Base-by-base conservation (phyloP, 2,797 vertebrate genomes). In the Malurus leucopterus region DNA sequence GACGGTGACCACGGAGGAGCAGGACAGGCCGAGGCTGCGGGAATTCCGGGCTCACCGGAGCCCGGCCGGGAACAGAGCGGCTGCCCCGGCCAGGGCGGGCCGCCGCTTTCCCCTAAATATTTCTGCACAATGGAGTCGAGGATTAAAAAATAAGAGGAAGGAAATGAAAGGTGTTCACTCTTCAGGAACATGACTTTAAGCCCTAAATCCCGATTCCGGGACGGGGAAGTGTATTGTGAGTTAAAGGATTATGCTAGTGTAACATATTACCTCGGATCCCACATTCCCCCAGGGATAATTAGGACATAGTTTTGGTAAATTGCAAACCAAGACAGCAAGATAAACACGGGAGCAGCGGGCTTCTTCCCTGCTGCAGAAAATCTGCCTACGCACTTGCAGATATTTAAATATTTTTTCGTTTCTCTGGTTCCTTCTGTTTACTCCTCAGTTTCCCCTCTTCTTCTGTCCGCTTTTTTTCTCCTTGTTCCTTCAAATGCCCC, bases 81-180 rank as follows among this genome's bases (percentile, higher is more conserved):
- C 36, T 34, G 43, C 55, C 15, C 24, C 9, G 15, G 44, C 43
- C 7, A 8, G 12, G 36, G 22, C 9, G 8, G 43, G 13, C 20
- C 7, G 9, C 47, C 4, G 23, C 59, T 57, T 69, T 24, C 23
- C 38, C 74, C 49, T 24, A 9, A 86, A 89, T 86, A 86, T 93
- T 89, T 84, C 70, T 72, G 36, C 64, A 94, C 90, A 94, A 91
- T 90, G 64, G 84, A 90, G 38, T 54, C 5, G 53, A 88, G 88
- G 90, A 93, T 94, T 94, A 89, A 89, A 94, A 94, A 75, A 89
- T 54, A 80, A 72, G 59, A 79, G 41, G 64, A 75, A 76, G 90
- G 86, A 93, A 94, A 94, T 94, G 67, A 93, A 95, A 94, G 64
- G 91, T 95, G 77, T 50, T 92, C 74, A 22, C 46, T 92, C 86